A percentile compares a stretch with the other conserved stretches of the same genome.
phyloP scores from a whole-genome alignment of 1,140 invertebrate genomes.

The Musca vetustissima region DNA sequence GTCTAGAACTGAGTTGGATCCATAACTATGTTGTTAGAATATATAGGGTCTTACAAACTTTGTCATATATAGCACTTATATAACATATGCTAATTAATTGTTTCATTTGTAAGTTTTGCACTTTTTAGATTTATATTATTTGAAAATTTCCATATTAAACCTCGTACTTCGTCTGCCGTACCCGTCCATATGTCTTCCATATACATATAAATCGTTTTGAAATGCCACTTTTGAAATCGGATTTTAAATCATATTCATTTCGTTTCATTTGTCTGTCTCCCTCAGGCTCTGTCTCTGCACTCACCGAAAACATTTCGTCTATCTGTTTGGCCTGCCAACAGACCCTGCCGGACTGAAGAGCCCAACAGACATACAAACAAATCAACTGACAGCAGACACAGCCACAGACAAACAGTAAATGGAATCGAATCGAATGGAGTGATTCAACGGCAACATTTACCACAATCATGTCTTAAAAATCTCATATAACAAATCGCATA shows the following conservation, averaged over 20 bases:
- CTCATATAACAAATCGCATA: constrained; percentile 56
- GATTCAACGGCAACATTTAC: constrained; percentile 47
- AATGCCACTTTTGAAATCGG: constrained; percentile 56
- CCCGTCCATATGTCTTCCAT: constrained; percentile 15
- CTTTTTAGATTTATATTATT: no score
- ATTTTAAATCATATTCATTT: constrained; percentile 53
- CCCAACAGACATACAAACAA: no score
- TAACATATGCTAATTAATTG: no score
- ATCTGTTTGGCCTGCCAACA: no score
- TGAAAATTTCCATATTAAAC: no score
- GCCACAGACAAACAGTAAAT: not conserved
- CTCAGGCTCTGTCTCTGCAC: constrained; percentile 11
- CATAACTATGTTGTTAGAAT: no score
- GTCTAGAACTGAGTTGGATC: no score
- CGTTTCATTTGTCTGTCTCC: constrained; percentile 10
- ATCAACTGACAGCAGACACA: not conserved
- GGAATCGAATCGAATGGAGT: constrained; percentile 16
- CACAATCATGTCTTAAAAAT: constrained; percentile 52
- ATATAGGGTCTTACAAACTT: no score
- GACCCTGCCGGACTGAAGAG: no score
- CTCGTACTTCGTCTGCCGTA: not conserved
- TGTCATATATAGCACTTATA: no score
- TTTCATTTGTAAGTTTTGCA: no score
- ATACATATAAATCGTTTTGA: constrained; percentile 47
- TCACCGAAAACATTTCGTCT: not conserved